These are phyloP conservation scores for Rhabditoides inermis DNA, from an alignment of 2,888 invertebrate species.

Conservation along the genomic window DNA sequence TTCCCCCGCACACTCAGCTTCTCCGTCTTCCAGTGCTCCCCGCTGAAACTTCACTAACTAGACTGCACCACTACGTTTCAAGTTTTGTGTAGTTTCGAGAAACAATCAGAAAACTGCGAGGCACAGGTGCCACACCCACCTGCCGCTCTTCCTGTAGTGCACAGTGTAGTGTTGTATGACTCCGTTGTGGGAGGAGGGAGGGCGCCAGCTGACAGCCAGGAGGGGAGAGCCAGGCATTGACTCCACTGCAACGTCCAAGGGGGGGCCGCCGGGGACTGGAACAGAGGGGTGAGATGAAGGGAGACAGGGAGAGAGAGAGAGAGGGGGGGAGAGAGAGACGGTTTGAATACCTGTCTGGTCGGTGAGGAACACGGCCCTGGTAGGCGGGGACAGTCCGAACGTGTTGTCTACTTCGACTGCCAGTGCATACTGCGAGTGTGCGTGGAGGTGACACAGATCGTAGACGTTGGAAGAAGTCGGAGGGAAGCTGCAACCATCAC, in stretches of 20 bases:
- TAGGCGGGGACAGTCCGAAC: conserved; percentile 40
- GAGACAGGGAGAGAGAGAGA: no score
- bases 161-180: conserved; percentile 19
- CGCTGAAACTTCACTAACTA: conserved; percentile 9
- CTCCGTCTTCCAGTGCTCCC: conserved; percentile 24
- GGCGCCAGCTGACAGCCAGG: conserved; percentile 20
- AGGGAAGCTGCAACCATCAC: no score
- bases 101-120: no score
- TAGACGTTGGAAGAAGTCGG: no score
- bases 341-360: conserved; percentile 25
- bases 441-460: no score
- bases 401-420: conserved; percentile 39
- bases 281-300: not conserved
- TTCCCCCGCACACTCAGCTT: conserved; percentile 15
- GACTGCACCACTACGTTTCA: not conserved
- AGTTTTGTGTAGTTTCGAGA: not conserved
- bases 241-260: conserved; percentile 22
- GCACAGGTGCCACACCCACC: not conserved
- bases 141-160: conserved; percentile 14
- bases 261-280: conserved; percentile 36
- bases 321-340: conserved; percentile 5
- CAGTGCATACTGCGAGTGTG: conserved; percentile 27
- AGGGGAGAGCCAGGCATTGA: conserved; percentile 22
- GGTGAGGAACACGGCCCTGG: conserved; percentile 31
- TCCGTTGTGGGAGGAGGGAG: conserved; percentile 5